These are phyloP conservation scores for Linnaemya vulpina DNA, from an alignment of 2,888 invertebrate species.

Conservation along the genomic window DNA sequence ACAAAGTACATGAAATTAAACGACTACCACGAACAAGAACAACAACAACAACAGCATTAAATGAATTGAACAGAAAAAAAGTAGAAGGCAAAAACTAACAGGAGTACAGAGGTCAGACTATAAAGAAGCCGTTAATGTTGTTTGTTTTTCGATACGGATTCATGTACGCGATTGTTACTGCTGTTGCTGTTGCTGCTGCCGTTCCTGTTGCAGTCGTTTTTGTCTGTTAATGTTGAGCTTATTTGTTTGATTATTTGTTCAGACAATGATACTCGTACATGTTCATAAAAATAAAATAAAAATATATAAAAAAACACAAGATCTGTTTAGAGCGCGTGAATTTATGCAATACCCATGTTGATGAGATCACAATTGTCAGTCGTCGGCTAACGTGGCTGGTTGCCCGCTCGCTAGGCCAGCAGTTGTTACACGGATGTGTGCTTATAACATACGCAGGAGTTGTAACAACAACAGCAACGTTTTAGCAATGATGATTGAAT, in stretches of 20 bases:
- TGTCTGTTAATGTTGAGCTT: slow-evolving; percentile 14
- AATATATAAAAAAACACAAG: slow-evolving; percentile 36
- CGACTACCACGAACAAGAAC: slow-evolving; percentile 25
- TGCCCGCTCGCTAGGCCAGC: slow-evolving; percentile 22
- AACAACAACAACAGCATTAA: slow-evolving; percentile 34
- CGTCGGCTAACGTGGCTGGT: slow-evolving; percentile 13
- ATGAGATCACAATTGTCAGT: slow-evolving; percentile 48
- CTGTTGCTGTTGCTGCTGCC: slow-evolving; percentile 52
- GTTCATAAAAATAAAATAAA: not conserved
- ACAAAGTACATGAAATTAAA: slow-evolving; percentile 58
- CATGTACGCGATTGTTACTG: slow-evolving; percentile 70
- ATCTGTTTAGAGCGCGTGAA: slow-evolving; percentile 78
- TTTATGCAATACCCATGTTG: slow-evolving; percentile 78
- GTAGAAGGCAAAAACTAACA: slow-evolving; percentile 50
- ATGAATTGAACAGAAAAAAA: slow-evolving; percentile 8
- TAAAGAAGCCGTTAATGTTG: slow-evolving; percentile 72
- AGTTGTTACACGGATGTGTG: not conserved
- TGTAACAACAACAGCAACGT: slow-evolving; percentile 27
- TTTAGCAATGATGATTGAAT: slow-evolving; percentile 44
- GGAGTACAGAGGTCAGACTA: slow-evolving; percentile 71
- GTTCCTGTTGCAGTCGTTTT: slow-evolving; percentile 50
- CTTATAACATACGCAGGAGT: slow-evolving; percentile 40
- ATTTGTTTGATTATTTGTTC: slow-evolving; percentile 77
- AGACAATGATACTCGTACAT: slow-evolving; percentile 74
- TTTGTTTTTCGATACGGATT: slow-evolving; percentile 62